phyloP scores from a whole-genome alignment of 2,113 vertebrate genomes.

The Strix uralensis region DNA sequence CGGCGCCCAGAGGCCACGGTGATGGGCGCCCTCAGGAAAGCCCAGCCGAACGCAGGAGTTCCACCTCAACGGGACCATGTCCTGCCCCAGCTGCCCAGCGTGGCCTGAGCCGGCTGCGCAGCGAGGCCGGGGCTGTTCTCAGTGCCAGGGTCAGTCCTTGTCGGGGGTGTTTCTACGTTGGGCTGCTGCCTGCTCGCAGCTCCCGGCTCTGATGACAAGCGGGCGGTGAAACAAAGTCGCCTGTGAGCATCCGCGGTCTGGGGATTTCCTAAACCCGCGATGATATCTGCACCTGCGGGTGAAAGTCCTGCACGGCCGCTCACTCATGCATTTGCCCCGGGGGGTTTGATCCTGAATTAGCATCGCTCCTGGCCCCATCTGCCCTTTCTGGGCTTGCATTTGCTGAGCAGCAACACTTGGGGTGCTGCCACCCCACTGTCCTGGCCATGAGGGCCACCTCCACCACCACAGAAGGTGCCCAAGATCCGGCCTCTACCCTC shows the following conservation, averaged over 20 bases:
- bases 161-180: background rate
- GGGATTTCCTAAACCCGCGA: background rate
- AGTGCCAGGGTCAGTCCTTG: background rate
- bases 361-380: background rate
- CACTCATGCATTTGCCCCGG: background rate
- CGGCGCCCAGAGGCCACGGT: accelerated
- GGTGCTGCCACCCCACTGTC: background rate
- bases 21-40: background rate
- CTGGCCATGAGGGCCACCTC: background rate
- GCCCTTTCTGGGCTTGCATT: background rate
- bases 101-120: accelerated
- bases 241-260: accelerated
- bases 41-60: no score
- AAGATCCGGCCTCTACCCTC: background rate
- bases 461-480: background rate
- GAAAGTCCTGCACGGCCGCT: background rate
- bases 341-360: background rate
- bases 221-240: accelerated
- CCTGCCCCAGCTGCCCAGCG: accelerated
- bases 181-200: background rate
- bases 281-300: background rate
- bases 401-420: background rate
- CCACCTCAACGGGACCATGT: accelerated
- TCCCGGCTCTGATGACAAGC: accelerated
- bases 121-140: background rate